These are phyloP conservation scores for Mythimna loreyi DNA, from an alignment of 2,888 invertebrate genomes.

Conservation along the genomic window DNA sequence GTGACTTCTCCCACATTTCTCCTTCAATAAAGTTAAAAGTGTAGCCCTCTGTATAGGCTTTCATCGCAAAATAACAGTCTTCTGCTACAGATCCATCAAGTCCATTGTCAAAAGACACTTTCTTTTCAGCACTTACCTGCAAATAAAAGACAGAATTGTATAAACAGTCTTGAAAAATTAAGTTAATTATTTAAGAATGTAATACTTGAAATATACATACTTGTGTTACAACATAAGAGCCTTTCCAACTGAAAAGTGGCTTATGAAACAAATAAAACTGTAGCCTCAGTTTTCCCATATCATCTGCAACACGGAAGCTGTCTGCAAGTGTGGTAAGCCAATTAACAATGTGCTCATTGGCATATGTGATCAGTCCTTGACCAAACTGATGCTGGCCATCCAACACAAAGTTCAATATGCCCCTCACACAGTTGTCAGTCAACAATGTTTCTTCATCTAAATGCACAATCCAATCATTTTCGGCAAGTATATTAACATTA, in stretches of 20 bases:
- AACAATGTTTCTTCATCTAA: slow-evolving; percentile 98
- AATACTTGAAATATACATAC: slow-evolving; percentile 82
- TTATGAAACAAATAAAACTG: slow-evolving; percentile 98
- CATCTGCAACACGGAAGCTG: slow-evolving; percentile 98
- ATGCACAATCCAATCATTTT: slow-evolving; percentile 99
- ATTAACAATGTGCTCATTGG: slow-evolving; percentile 98
- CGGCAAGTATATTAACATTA: slow-evolving; percentile 95
- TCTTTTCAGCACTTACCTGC: slow-evolving; percentile 96
- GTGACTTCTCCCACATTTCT: slow-evolving; percentile 99
- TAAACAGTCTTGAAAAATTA: not conserved
- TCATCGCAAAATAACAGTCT: slow-evolving; percentile 99
- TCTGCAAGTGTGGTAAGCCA: slow-evolving; percentile 99
- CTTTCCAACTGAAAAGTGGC: slow-evolving; percentile 99
- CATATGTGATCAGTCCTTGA: slow-evolving; percentile 98
- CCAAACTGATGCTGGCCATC: slow-evolving; percentile 99
- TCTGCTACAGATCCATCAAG: slow-evolving; percentile 99
- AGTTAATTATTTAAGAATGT: not conserved
- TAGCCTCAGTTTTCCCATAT: slow-evolving; percentile 98
- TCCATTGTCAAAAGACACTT: slow-evolving; percentile 98
- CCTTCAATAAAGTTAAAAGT: slow-evolving; percentile 99
- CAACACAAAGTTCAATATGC: slow-evolving; percentile 97
- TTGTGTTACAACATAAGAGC: slow-evolving; percentile 99
- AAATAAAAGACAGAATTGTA: slow-evolving; percentile 69
- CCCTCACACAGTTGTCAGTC: slow-evolving; percentile 97
- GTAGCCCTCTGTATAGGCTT: slow-evolving; percentile 97